Conservation (phyloP, 2,797 vertebrate genomes). For the Tragopan temminckii region DNA sequence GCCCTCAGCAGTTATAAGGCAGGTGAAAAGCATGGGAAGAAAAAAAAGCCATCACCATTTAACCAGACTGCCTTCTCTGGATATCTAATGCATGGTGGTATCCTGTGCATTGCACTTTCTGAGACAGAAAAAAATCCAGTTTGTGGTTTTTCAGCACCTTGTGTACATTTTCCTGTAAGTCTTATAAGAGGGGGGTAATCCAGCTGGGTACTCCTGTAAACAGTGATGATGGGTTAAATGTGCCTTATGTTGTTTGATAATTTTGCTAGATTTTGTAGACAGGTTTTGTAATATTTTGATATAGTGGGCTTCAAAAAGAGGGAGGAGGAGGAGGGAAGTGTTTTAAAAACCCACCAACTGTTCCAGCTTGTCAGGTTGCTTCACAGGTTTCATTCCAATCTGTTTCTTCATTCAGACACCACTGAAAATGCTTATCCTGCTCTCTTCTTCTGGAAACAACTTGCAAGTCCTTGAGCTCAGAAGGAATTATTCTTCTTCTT, state of each 20-base stretch:
- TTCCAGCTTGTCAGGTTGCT: background rate
- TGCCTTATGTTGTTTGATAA: background rate
- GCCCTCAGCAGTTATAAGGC: background rate
- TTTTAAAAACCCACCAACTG: background rate
- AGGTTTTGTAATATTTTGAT: background rate
- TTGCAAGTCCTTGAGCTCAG: conserved; percentile 41
- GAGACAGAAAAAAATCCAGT: background rate
- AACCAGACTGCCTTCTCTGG: background rate
- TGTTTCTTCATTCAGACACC: background rate
- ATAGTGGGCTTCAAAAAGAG: background rate
- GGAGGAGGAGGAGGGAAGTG: too few species aligned
- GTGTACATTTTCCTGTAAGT: background rate
- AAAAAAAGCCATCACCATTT: background rate
- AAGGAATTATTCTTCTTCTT: conserved; percentile 69
- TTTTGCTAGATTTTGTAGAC: background rate
- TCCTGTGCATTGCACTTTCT: background rate
- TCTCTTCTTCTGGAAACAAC: background rate
- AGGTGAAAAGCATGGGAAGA: background rate
- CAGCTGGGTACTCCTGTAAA: background rate
- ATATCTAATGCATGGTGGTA: rapidly evolving
- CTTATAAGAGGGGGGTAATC: background rate
- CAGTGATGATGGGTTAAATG: background rate
- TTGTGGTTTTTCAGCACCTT: background rate
- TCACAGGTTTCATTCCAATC: background rate
- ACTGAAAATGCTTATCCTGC: background rate